Conservation (phyloP, 2,888 invertebrate genomes). For the Luperina nickerlii region DNA sequence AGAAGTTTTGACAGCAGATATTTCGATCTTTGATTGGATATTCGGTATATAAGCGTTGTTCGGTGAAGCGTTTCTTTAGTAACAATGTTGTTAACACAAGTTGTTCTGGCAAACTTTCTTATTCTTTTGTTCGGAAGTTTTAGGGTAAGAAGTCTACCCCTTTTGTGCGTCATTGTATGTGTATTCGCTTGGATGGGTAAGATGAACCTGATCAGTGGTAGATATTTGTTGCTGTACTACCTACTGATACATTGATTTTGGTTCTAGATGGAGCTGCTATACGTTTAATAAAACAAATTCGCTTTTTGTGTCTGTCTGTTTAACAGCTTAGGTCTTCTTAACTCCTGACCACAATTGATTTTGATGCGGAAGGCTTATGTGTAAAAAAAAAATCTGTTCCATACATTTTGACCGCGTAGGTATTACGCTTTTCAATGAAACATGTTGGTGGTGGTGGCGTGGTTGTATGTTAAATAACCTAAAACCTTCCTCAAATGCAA, state of each 20-base stretch:
- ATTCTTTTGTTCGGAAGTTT: slow-evolving; percentile 27
- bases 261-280: background rate
- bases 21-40: slow-evolving; percentile 53
- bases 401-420: too few species aligned
- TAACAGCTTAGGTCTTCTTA: background rate
- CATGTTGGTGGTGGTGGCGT: too few species aligned
- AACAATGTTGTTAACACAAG: slow-evolving; percentile 42
- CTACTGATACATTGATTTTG: background rate
- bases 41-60: slow-evolving; percentile 42
- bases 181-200: background rate
- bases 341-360: background rate
- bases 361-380: background rate
- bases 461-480: too few species aligned
- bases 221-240: background rate
- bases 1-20: slow-evolving; percentile 42
- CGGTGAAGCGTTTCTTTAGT: slow-evolving; percentile 24
- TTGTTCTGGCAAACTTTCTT: slow-evolving; percentile 38
- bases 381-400: too few species aligned
- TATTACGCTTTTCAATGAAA: too few species aligned
- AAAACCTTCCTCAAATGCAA: too few species aligned
- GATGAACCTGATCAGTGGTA: background rate
- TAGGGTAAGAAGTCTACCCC: slow-evolving; percentile 32
- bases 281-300: background rate
- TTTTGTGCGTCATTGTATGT: slow-evolving; percentile 27
- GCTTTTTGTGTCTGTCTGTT: background rate